Conservation (phyloP, 2,888 invertebrate species). For the Darwinula stevensoni region DNA sequence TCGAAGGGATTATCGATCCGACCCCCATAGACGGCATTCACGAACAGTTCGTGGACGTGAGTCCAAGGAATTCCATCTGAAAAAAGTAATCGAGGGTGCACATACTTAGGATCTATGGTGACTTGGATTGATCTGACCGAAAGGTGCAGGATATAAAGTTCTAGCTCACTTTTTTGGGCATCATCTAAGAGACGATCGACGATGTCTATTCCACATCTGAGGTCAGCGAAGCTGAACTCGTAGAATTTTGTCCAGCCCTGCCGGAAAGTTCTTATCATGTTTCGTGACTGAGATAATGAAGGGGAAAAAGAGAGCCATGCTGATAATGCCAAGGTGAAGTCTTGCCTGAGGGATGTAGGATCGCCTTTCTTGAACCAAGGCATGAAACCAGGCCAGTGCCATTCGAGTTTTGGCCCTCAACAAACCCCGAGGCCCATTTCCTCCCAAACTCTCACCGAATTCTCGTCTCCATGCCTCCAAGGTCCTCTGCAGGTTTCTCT, state of each 20-base stretch:
- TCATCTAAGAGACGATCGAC: slow-evolving; percentile 20
- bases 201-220: slow-evolving; percentile 37
- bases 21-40: slow-evolving; percentile 56
- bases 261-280: slow-evolving; percentile 5
- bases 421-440: no score
- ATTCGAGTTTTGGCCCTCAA: slow-evolving; percentile 25
- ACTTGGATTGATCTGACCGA: no score
- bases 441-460: background rate
- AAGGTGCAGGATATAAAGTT: no score
- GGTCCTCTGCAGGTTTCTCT: slow-evolving; percentile 42
- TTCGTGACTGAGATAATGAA: background rate
- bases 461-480: slow-evolving; percentile 31
- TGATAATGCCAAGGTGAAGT: background rate
- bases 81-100: no score
- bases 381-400: slow-evolving; percentile 58
- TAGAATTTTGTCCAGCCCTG: slow-evolving; percentile 71
- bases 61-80: slow-evolving; percentile 30
- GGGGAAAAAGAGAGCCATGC: no score
- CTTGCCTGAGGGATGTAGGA: slow-evolving; percentile 50
- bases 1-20: slow-evolving; percentile 51
- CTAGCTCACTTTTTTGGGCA: background rate
- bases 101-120: no score
- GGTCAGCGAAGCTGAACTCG: slow-evolving; percentile 55
- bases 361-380: slow-evolving; percentile 56
- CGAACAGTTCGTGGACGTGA: slow-evolving; percentile 39